Base-by-base conservation (phyloP, 2,113 vertebrate genomes). In the Leuciscus idus region DNA sequence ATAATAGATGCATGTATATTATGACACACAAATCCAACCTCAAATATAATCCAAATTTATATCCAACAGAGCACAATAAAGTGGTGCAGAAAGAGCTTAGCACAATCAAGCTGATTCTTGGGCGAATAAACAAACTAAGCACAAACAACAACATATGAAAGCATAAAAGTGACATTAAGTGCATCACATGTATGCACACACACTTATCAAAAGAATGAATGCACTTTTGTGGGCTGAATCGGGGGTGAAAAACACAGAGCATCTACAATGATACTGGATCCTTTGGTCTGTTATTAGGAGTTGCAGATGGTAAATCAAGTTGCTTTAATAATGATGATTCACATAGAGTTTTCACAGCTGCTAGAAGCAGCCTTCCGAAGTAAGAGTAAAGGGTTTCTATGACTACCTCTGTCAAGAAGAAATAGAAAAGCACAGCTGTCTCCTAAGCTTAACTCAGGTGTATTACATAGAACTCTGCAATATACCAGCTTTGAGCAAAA, bases 391-490 rank as follows among this genome's bases (percentile, higher is more conserved):
- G 19, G 64, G 62, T 83, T 83, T 83, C 64, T 83, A 83, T 85
- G 84, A 85, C 84, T 36, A 79, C 59, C 84, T 70, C 57, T 57
- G 50, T 66, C 28, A 85, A 79, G 64, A 30, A 70, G 50, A 72
- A 33, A 66, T 19, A 52, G 46, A 83, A 70, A 83, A 83, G n/a
- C 11, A 10, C 55, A 59, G 82, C 77, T 59, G 59, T 77, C 68
- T 82, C 48, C 33, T 46, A 30, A 50, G 43, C 79, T 75, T 88
- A 48, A 81, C 86, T 75, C 59, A 57, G 64, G 83, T 66, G 72
- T 82, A 88, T 76, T 85, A 70, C 19, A 70, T 62, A 59, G 46
- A 57, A 28, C 76, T 76, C 77, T 85, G 76, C 78, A 88, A 82
- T 85, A 70, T 75, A 81, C 26, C 36, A 75, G 59, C 59, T 81